phyloP scores from a whole-genome alignment of 2,797 vertebrate species.

The Spondyliosoma cantharus region DNA sequence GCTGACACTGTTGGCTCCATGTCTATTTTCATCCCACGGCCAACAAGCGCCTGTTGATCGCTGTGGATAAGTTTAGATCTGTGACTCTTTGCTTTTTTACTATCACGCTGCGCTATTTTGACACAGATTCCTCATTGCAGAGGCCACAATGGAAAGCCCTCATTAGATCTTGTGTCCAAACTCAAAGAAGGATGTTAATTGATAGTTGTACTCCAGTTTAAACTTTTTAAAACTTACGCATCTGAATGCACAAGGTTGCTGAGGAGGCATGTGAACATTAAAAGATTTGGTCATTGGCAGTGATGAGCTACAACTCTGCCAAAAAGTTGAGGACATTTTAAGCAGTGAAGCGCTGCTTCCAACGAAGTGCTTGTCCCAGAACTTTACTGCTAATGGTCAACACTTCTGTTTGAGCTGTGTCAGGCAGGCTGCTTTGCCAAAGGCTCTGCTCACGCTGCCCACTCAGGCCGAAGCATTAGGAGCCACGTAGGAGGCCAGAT shows the following conservation, averaged over 20 bases:
- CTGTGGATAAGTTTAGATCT: constrained; percentile 60
- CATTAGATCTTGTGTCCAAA: constrained; percentile 18
- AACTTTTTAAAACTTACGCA: background rate
- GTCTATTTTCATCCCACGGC: constrained; percentile 75
- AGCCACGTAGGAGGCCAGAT: constrained; percentile 44
- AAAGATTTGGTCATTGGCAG: constrained; percentile 46
- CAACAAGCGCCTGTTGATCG: constrained; percentile 66
- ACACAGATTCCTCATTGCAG: background rate
- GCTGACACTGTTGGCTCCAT: constrained; percentile 55
- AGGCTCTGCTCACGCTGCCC: constrained; percentile 50
- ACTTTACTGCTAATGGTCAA: constrained; percentile 72
- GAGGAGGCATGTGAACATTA: constrained; percentile 31
- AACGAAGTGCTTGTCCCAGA: constrained; percentile 62
- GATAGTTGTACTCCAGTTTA: background rate
- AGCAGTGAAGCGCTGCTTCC: constrained; percentile 51
- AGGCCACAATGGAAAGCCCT: constrained; percentile 4
- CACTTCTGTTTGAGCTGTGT: constrained; percentile 68
- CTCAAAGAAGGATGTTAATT: background rate
- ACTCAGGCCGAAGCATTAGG: constrained; percentile 44
- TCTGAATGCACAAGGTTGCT: constrained; percentile 21
- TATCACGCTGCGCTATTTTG: background rate
- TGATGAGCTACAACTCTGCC: constrained; percentile 42
- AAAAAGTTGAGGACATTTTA: constrained; percentile 55
- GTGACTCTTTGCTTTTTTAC: constrained; percentile 24
- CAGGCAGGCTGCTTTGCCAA: constrained; percentile 60